Base-by-base conservation (phyloP, 2,113 vertebrate species). In the Herpailurus yagouaroundi region DNA sequence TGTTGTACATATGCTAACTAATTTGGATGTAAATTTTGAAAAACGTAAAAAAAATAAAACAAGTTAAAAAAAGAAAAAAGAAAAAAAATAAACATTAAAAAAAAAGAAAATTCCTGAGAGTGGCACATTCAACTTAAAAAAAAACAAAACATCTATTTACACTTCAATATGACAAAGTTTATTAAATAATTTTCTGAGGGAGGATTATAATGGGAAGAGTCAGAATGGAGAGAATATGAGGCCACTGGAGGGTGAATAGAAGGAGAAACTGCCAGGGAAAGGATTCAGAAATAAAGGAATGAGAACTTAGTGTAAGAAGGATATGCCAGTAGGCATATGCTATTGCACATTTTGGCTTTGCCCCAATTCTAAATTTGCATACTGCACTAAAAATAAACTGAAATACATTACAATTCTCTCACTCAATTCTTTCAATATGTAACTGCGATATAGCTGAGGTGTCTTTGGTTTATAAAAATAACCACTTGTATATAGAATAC, bases 391-490 rank as follows among this genome's bases (percentile, higher is more conserved):
- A 84, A 79, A 84, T 50, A 55, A 96, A 85, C 16, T 36, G 7
- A 77, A 95, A 76, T 50, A 38, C 19, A 57, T 84, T 86, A 94
- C 85, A 41, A 89, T 71, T 63, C 18, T 96, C 89, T 92, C 23
- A 93, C 76, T 91, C 68, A 80, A 55, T 88, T 81, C 83, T 90
- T 93, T 97, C 89, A 89, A 77, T 76, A 95, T 95, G 71, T 23
- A 92, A 31, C n/a, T 33, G 50, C 92, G 80, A 92, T 36, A 95
- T 57, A 91, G 33, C 48, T 94, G 41, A 95, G 41, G 91, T 71
- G 7, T 88, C 36, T 76, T 76, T 76, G 71, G 41, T 66, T 84
- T 97, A 86, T 77, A 96, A 97, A 97, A 91, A 90, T 96, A 85
- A 76, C 18, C 11, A 41, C n/a, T 84, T 91, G 16, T 63, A 69